Percentiles rank a stretch among this genome's conserved stretches.
phyloP scores from a whole-genome alignment of 2,888 invertebrate species.

The Hypercompe scribonia region DNA sequence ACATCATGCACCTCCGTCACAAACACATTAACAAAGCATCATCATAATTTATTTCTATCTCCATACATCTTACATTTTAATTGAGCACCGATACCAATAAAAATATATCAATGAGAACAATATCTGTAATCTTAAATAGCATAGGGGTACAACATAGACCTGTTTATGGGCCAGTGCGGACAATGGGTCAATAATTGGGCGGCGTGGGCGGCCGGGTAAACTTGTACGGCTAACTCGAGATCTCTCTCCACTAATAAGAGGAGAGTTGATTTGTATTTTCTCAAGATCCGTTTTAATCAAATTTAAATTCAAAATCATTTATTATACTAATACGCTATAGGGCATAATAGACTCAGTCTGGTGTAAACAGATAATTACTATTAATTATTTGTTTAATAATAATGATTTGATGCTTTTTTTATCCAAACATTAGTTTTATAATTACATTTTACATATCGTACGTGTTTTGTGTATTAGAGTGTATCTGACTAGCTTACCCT shows the following conservation, averaged over 20 bases:
- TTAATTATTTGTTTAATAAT: too few relatives aligned
- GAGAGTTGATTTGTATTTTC: slow-evolving; percentile 56
- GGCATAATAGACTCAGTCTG: neutral
- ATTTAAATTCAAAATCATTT: neutral
- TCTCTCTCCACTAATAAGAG: slow-evolving; percentile 67
- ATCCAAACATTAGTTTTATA: too few relatives aligned
- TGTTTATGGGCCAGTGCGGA: slow-evolving; percentile 58
- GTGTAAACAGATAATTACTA: too few relatives aligned
- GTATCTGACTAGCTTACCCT: too few relatives aligned
- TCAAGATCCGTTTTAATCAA: slow-evolving; percentile 17
- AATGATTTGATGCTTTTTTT: too few relatives aligned
- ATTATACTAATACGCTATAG: neutral
- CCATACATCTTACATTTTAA: slow-evolving; percentile 13
- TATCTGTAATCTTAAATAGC: slow-evolving; percentile 51
- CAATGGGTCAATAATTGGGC: slow-evolving; percentile 61
- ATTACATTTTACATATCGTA: too few relatives aligned
- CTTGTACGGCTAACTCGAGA: slow-evolving; percentile 63
- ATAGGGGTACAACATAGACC: slow-evolving; percentile 32
- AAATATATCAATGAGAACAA: slow-evolving; percentile 22
- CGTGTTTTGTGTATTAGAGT: too few relatives aligned
- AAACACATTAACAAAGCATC: neutral
- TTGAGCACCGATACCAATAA: slow-evolving; percentile 21
- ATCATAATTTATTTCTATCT: slow-evolving; percentile 10
- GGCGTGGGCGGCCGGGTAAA: slow-evolving; percentile 45
- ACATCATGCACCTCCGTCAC: too few relatives aligned